A percentile compares a stretch with the other conserved stretches of the same genome.
Evolutionary conservation across 2,113 vertebrate species (phyloP).

Genomic region (Capreolus pygargus): DNA sequence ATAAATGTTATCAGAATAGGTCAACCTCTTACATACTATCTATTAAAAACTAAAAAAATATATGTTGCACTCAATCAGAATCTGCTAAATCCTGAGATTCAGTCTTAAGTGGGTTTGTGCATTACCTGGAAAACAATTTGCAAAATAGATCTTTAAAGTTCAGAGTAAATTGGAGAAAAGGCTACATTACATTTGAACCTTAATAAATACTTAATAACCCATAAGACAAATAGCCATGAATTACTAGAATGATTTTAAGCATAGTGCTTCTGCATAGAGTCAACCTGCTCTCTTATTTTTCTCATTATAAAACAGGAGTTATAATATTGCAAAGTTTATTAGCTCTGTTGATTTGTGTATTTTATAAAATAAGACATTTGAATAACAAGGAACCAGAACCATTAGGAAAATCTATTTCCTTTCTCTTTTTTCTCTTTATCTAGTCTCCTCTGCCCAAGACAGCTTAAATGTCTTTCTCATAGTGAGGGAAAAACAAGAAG

Average conservation of each 20-base stretch:
- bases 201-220: slow-evolving; percentile 75
- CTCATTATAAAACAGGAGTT: slow-evolving; percentile 47
- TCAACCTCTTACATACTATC: slow-evolving; percentile 28
- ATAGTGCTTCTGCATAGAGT: slow-evolving; percentile 31
- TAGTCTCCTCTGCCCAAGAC: slow-evolving; percentile 63
- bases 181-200: slow-evolving; percentile 70
- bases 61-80: slow-evolving; percentile 35
- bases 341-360: slow-evolving; percentile 37
- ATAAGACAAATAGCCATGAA: slow-evolving; percentile 63
- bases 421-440: slow-evolving; percentile 76
- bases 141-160: slow-evolving; percentile 68
- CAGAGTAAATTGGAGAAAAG: slow-evolving; percentile 73
- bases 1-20: slow-evolving; percentile 63
- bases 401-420: slow-evolving; percentile 80
- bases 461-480: slow-evolving; percentile 75
- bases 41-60: slow-evolving; percentile 52
- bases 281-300: slow-evolving; percentile 63
- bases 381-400: slow-evolving; percentile 65
- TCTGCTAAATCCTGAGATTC: slow-evolving; percentile 51
- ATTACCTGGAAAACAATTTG: slow-evolving; percentile 72
- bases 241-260: slow-evolving; percentile 63
- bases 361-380: slow-evolving; percentile 74
- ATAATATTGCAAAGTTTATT: slow-evolving; percentile 48
- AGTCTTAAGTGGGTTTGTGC: slow-evolving; percentile 50
- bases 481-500: slow-evolving; percentile 51